Percentiles rank a stretch among this genome's conserved stretches.
phyloP scores from a whole-genome alignment of 2,888 invertebrate genomes.

The Chrysopilus asiliformis region DNA sequence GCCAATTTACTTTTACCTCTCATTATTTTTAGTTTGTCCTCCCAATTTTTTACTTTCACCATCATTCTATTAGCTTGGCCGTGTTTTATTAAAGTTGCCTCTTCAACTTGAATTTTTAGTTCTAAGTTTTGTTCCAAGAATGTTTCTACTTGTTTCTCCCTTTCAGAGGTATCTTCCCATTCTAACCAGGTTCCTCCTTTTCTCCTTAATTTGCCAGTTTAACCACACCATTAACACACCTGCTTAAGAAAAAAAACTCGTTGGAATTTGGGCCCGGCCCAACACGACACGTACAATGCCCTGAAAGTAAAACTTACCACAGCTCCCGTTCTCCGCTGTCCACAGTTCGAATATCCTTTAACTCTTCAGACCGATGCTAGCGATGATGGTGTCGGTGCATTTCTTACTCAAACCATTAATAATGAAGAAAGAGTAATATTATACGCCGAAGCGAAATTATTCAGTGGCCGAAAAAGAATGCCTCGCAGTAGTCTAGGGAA shows the following conservation, averaged over 20 bases:
- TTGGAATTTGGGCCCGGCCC: background rate
- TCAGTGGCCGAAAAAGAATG: constrained; percentile 12
- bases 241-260: constrained; percentile 1
- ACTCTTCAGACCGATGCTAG: constrained; percentile 5
- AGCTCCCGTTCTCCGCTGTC: constrained; percentile 2
- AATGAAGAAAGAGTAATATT: constrained; percentile 13
- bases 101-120: too few species aligned
- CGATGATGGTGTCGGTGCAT: constrained; percentile 2
- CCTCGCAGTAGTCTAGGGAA: constrained; percentile 8
- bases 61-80: too few species aligned
- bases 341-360: constrained; percentile 2
- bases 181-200: too few species aligned
- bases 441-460: constrained; percentile 2
- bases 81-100: too few species aligned
- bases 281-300: background rate
- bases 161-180: too few species aligned
- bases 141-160: too few species aligned
- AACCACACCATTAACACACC: background rate
- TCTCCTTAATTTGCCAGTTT: constrained; percentile 2
- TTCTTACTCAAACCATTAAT: constrained; percentile 2
- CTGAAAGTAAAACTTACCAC: background rate
- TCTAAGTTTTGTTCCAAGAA: too few species aligned
- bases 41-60: too few species aligned
- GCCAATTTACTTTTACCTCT: too few species aligned
- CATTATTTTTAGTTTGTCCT: too few species aligned